phyloP scores from a whole-genome alignment of 2,113 vertebrate species.

The Gasterosteus aculeatus region DNA sequence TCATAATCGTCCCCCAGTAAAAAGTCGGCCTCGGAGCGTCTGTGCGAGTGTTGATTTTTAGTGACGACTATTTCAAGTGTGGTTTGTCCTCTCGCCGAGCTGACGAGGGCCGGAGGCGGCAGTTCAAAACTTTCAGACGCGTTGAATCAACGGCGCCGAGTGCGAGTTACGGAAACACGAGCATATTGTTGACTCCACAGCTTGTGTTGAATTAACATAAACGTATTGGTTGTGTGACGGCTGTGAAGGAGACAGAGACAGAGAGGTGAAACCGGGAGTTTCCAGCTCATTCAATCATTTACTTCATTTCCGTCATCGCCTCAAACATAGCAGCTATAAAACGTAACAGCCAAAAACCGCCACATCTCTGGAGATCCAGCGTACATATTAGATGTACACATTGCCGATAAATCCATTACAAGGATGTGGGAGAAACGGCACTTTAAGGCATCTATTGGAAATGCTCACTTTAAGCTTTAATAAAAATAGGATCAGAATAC shows the following conservation, averaged over 20 bases:
- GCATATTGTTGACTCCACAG: conserved; percentile 30
- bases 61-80: conserved; percentile 7
- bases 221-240: conserved; percentile 4
- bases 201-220: conserved; percentile 8
- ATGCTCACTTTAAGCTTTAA: background rate
- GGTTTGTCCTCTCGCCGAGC: conserved; percentile 5
- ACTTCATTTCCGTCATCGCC: conserved; percentile 57
- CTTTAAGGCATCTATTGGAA: background rate
- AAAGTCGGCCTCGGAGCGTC: background rate
- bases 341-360: conserved; percentile 30
- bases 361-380: background rate
- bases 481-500: background rate
- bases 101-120: conserved; percentile 12
- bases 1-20: conserved; percentile 13
- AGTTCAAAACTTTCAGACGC: background rate
- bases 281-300: conserved; percentile 60
- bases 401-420: conserved; percentile 35
- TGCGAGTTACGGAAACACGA: conserved; percentile 26
- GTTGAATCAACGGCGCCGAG: conserved; percentile 17
- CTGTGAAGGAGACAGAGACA: background rate
- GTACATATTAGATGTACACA: conserved; percentile 23
- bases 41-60: conserved; percentile 15
- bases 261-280: conserved; percentile 41
- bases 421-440: background rate
- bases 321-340: conserved; percentile 47